phyloP scores from a whole-genome alignment of 2,797 vertebrate species.

The Diceros bicornis region DNA sequence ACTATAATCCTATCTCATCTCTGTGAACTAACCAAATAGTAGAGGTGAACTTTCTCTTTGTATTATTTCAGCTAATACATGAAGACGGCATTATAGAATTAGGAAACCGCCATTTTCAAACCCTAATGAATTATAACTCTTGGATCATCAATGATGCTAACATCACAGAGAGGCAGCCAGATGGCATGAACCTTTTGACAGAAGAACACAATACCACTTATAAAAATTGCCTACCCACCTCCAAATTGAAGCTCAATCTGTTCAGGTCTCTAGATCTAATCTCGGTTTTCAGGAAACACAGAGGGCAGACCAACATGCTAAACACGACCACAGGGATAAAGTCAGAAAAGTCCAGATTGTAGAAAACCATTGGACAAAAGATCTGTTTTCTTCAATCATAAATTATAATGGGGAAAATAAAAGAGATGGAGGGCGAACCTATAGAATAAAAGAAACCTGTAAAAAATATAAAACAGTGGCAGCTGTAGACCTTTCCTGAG shows the following conservation, averaged over 20 bases:
- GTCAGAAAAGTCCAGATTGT: not conserved
- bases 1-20: not conserved
- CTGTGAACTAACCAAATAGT: accelerated
- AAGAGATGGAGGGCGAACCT: not conserved
- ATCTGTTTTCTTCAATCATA: not conserved
- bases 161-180: not conserved
- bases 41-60: not conserved
- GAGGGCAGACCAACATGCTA: not conserved
- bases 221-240: not conserved
- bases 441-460: not conserved
- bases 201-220: not conserved
- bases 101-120: not conserved
- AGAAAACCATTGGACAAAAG: not conserved
- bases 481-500: not conserved
- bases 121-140: not conserved
- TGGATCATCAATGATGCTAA: not conserved
- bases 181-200: not conserved
- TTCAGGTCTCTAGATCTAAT: not conserved
- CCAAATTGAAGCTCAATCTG: not conserved
- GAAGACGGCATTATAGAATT: not conserved
- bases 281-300: not conserved
- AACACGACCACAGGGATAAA: too few relatives aligned
- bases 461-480: not conserved
- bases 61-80: not conserved
- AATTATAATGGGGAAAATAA: not conserved